Percentiles rank a stretch among this genome's conserved stretches.
Conservation (phyloP, 2,113 vertebrate genomes). For the Pandion haliaetus region DNA sequence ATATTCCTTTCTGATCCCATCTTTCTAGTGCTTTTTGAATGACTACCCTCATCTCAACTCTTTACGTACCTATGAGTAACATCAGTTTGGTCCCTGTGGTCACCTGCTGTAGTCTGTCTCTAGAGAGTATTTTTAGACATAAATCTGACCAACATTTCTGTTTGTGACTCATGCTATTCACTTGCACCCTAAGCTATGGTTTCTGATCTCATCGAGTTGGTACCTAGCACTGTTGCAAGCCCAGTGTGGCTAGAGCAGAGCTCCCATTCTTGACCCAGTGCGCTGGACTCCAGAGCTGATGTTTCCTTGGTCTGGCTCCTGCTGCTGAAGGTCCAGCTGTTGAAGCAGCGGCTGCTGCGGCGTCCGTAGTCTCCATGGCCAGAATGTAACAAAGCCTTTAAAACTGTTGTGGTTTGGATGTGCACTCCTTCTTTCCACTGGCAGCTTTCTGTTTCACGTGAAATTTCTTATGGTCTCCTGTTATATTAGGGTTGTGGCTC, state of each 20-base stretch:
- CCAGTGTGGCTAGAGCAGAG: not conserved
- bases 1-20: not conserved
- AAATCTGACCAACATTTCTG: too few relatives aligned
- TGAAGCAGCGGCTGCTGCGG: not conserved
- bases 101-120: too few relatives aligned
- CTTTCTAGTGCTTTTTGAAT: not conserved
- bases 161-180: not conserved
- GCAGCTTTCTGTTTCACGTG: not conserved
- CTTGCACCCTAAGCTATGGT: not conserved
- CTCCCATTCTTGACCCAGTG: not conserved
- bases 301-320: not conserved
- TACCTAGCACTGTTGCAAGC: not conserved
- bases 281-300: fast-evolving
- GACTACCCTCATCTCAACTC: not conserved
- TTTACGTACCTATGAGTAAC: not conserved
- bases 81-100: not conserved
- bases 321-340: fast-evolving
- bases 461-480: not conserved
- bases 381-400: not conserved
- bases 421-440: too few relatives aligned
- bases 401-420: not conserved
- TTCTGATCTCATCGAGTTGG: not conserved
- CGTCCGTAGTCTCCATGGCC: not conserved
- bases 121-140: too few relatives aligned
- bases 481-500: not conserved